Evolutionary conservation across 2,113 vertebrate species (phyloP), one percentile per base, ranked within the genome.

Genomic region (Vidua macroura): DNA sequence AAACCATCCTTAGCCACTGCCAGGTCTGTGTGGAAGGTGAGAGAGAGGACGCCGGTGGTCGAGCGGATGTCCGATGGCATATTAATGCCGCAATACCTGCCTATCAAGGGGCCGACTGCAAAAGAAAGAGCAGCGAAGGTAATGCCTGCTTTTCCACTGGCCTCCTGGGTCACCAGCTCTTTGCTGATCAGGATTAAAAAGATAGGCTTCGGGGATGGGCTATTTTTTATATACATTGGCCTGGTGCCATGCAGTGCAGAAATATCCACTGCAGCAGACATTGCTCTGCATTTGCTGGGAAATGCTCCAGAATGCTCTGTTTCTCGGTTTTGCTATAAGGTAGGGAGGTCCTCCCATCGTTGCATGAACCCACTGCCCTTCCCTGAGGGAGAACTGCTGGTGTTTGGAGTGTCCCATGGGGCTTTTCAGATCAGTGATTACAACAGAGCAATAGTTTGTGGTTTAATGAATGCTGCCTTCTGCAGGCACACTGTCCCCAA

Each of bases 1-100:
- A 99, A 99, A 66, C 99, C 99, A 1, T 99, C 99, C 97, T 99
- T 99, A 52, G 99, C 99, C 86, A 99, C 99, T 1, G 99, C 99
- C 98, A 99, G 98, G 97, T 99, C 99, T 0, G 99, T 99, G 97
- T 99, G 99, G 96, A 99, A 99, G 90, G 99, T 98, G 94, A 99
- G 98, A 0, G 99, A 99, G 52, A 99, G 98, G 88, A 99, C 98
- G 8, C 99, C 99, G 0, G 99, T 99, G 3, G 98, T 99, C 0
- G 99, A 99, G 22, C 98, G 99, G 96, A 99, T 99, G 96, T 99
- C 99, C 0, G 99, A 98, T 1, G 99, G 99, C 66, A 99, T 98
- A 96, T 98, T 99, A 33, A 98, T 98, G 46, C 99, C 99, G 66
- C 99, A 99, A 96, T 99, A 99, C 72, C 99, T 99, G 95, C 99